Evolutionary conservation across 2,797 vertebrate species (phyloP).

Genomic region (Spondyliosoma cantharus): DNA sequence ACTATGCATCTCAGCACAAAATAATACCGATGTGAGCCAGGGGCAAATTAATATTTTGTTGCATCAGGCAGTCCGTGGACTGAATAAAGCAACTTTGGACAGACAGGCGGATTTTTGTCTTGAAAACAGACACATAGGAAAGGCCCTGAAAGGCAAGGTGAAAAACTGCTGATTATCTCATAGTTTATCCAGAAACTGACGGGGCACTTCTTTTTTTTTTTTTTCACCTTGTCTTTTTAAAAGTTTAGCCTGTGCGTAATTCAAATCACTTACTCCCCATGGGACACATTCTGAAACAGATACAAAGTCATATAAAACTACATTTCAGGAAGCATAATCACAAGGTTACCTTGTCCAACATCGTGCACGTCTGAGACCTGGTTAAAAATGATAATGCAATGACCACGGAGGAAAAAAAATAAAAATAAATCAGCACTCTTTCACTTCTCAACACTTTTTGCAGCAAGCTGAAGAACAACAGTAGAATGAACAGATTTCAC

Average conservation of each 20-base stretch:
- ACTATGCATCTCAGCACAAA: constrained; percentile 53
- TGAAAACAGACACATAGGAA: constrained; percentile 3
- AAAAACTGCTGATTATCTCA: constrained; percentile 26
- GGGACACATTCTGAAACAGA: not conserved
- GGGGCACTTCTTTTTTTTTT: not conserved
- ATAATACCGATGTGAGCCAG: constrained; percentile 43
- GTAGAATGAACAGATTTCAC: constrained; percentile 11
- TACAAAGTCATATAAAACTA: not conserved
- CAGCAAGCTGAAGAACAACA: not conserved
- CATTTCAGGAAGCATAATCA: not conserved
- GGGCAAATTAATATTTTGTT: constrained; percentile 61
- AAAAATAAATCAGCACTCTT: constrained; percentile 8
- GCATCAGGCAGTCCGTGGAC: constrained; percentile 43
- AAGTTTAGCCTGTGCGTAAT: not conserved
- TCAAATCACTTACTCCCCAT: not conserved
- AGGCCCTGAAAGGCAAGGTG: constrained; percentile 5
- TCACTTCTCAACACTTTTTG: not conserved
- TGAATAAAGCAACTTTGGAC: constrained; percentile 45
- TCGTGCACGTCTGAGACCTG: not conserved
- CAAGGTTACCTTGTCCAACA: not conserved
- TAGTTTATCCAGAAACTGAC: constrained; percentile 20
- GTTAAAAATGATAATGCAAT: not conserved
- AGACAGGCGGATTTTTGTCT: constrained; percentile 19
- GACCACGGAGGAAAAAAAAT: not conserved
- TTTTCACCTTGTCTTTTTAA: constrained; percentile 11